phyloP scores from a whole-genome alignment of 23 tunicate genomes.

The Aplidium turbinatum region DNA sequence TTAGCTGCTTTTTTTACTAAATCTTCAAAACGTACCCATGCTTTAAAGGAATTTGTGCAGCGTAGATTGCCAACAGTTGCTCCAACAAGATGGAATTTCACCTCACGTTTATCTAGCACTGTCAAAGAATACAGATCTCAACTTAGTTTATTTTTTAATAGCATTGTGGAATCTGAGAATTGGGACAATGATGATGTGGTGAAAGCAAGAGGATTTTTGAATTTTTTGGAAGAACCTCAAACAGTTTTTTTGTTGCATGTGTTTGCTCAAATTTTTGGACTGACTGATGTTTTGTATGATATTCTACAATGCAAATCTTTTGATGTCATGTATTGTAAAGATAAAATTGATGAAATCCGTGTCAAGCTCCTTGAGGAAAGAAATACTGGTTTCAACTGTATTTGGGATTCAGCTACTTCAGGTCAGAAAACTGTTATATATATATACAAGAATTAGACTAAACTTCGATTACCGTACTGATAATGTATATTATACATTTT shows the following conservation, averaged over 20 bases:
- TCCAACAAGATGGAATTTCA: slow-evolving; percentile 14
- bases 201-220: not conserved
- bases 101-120: slow-evolving; percentile 6
- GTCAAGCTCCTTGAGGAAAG: too few relatives aligned
- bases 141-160: not conserved
- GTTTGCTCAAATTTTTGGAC: not conserved
- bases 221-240: slow-evolving; percentile 3
- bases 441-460: too few relatives aligned
- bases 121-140: slow-evolving; percentile 1
- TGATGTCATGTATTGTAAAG: too few relatives aligned
- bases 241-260: slow-evolving; percentile 13
- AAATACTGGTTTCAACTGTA: too few relatives aligned
- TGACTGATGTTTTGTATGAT: too few relatives aligned
- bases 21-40: not conserved
- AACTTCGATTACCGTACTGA: too few relatives aligned
- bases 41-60: not conserved
- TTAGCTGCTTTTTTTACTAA: slow-evolving; percentile 6
- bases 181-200: slow-evolving; percentile 10
- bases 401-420: too few relatives aligned
- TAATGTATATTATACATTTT: too few relatives aligned
- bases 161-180: not conserved
- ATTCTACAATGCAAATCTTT: too few relatives aligned
- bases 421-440: too few relatives aligned
- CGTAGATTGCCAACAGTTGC: not conserved
- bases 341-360: too few relatives aligned